Evolutionary conservation across 2,797 vertebrate species (phyloP), one percentile per base, ranked within the genome.

Genomic region (Rhynchotus rufescens): DNA sequence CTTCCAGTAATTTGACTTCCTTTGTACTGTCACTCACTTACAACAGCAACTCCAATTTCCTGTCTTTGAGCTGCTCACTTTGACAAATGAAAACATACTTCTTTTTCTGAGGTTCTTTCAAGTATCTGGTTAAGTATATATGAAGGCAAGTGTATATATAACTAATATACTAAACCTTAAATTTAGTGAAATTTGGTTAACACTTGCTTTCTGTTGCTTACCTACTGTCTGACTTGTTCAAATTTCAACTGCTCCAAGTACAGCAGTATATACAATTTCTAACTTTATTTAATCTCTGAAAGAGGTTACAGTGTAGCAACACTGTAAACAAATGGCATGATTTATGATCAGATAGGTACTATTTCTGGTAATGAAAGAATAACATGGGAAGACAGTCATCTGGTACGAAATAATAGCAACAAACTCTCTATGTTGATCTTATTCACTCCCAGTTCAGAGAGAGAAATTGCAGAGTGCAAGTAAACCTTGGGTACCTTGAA

Each of bases 201-300:
- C 38, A 42, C 23, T 16, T 77, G 34, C 32, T 71, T 89, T 66
- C 57, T 9, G 10, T 36, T 36, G 36, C 36, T 10, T 36, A 36
- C 36, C 36, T 36, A 73, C 26, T 36, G 13, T 42, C 12, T 14
- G 6, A 3, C 30, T 67, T 80, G 19, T 52, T 28, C 19, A 54
- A 36, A 66, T 81, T 81, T 85, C 51, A 86, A 8, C 19, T 92
- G 7, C 26, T 65, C 57, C 38, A 15, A 17, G 4, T 57, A 15
- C 4, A 0, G 0, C 12, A 52, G 7, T 13, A 38, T 6, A 5
- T 34, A 13, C 3, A 34, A 12, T 47, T 89, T 87, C 26, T 45
- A 77, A 44, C 15, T 59, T 76, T 61, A 36, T 86, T 73, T 69
- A 60, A 75, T 26, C 26, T 49, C 30, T 72, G 36, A 71, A 42